Percentiles rank a stretch among this genome's conserved stretches.
These are phyloP conservation scores for Hydra vulgaris DNA, from an alignment of 30 jellyfish, hydroid and myxozoan genomes.

Conservation along the genomic window DNA sequence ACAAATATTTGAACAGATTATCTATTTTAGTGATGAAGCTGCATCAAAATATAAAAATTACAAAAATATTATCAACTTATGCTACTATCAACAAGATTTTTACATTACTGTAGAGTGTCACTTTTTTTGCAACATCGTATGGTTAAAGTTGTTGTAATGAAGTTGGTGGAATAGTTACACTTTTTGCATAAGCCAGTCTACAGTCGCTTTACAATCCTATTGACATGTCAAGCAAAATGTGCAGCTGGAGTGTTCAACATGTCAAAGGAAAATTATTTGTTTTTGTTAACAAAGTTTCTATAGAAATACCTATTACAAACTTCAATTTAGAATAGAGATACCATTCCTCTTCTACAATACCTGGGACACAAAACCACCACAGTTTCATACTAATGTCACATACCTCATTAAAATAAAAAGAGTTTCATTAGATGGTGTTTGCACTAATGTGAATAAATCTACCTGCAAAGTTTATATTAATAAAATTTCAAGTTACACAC, in stretches of 20 bases:
- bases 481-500: conserved; percentile 14
- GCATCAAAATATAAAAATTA: conserved; percentile 42
- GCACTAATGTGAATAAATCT: conserved; percentile 7
- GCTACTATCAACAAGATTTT: conserved; percentile 26
- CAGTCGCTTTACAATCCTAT: not conserved
- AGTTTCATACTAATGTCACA: conserved; percentile 25
- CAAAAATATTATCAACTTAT: conserved; percentile 31
- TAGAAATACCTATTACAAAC: not conserved
- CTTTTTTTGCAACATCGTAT: conserved; percentile 34
- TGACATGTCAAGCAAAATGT: no score
- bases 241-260: no score
- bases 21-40: conserved; percentile 43
- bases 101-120: conserved; percentile 39
- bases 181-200: conserved; percentile 52
- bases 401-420: conserved; percentile 28
- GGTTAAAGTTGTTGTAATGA: conserved; percentile 51
- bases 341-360: conserved; percentile 19
- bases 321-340: conserved; percentile 24
- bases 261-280: conserved; percentile 25
- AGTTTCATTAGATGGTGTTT: conserved; percentile 26
- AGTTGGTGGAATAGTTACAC: conserved; percentile 32
- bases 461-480: not conserved
- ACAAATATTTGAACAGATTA: not conserved
- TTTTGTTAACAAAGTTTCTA: conserved; percentile 12
- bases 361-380: conserved; percentile 39